Evolutionary conservation across 2,113 vertebrate genomes (phyloP), one percentile per base, ranked within the genome.

Genomic region (Cyanoramphus novaezelandiae): DNA sequence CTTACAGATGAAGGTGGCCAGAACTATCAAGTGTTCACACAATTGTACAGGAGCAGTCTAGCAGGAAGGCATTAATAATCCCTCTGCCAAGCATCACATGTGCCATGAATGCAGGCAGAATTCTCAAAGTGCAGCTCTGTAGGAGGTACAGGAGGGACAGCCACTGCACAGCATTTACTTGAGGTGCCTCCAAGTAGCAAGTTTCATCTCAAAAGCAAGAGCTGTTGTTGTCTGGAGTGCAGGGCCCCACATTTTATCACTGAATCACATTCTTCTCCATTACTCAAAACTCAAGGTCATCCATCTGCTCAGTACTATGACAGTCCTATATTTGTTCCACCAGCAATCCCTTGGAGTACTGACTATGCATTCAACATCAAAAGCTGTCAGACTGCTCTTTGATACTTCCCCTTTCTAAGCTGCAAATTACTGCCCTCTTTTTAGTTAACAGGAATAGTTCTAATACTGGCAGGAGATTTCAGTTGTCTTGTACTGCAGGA

Each of bases 271-370:
- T 89, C 19, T 75, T 55, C 19, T 70, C 65, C 18, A 14, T 19
- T 81, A 63, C n/a, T 44, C 31, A 59, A 86, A 43, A 43, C 25
- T 81, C 94, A 96, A 96, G 96, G 96, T 89, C 74, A 91, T 41
- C 24, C 14, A 60, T 88, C 14, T 52, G 27, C 77, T 72, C 77
- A 55, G 62, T 17, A n/a, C 20, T 71, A 52, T 2, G 27, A 47
- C 39, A 89, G 23, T 39, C 39, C 92, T 87, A 8, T 28, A 68
- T 68, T 46, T 83, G 25, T 74, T 86, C 39, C 29, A 72, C 3
- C 29, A 16, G 47, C 29, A 71, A 46, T 20, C 11, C 69, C 12
- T 43, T 20, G 27, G 24, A 91, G 77, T 17, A 74, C 67, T 82
- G 33, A 50, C 28, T 43, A 84, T 7, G 18, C 44, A 43, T 53